Percentiles rank a stretch among this genome's conserved stretches.
phyloP scores from a whole-genome alignment of 2,888 invertebrate species.

The Mythimna impura region DNA sequence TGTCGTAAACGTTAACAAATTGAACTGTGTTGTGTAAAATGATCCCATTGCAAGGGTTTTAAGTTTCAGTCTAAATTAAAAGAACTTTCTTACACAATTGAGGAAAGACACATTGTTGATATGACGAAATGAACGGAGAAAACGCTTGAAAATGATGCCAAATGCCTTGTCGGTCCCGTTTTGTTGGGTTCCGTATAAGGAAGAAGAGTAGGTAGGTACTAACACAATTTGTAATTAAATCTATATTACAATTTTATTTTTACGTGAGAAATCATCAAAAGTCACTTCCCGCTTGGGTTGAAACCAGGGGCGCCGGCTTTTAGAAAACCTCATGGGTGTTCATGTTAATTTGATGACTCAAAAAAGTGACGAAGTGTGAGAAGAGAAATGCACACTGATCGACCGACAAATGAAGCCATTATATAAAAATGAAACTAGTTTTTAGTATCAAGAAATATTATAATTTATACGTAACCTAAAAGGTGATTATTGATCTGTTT shows the following conservation, averaged over 20 bases:
- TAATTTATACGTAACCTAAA: too few relatives aligned
- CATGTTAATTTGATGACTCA: too few relatives aligned
- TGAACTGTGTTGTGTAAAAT: conserved; percentile 28
- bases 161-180: background rate
- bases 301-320: too few relatives aligned
- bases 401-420: too few relatives aligned
- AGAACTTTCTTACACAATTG: conserved; percentile 41
- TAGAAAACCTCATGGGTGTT: too few relatives aligned
- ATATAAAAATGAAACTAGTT: too few relatives aligned
- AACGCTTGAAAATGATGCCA: background rate
- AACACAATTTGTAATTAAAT: background rate
- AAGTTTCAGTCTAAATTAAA: conserved; percentile 22
- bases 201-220: background rate
- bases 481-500: too few relatives aligned
- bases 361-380: too few relatives aligned
- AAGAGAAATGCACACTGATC: too few relatives aligned
- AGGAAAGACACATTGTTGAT: background rate
- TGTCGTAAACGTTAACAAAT: conserved; percentile 5
- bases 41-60: conserved; percentile 30
- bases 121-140: background rate
- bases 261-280: too few relatives aligned
- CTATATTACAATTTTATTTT: background rate
- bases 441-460: too few relatives aligned
- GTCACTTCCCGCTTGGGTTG: too few relatives aligned
- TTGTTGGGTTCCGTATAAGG: background rate